Base-by-base conservation (phyloP, 2,888 invertebrate species). In the Diachrysia chrysitis region DNA sequence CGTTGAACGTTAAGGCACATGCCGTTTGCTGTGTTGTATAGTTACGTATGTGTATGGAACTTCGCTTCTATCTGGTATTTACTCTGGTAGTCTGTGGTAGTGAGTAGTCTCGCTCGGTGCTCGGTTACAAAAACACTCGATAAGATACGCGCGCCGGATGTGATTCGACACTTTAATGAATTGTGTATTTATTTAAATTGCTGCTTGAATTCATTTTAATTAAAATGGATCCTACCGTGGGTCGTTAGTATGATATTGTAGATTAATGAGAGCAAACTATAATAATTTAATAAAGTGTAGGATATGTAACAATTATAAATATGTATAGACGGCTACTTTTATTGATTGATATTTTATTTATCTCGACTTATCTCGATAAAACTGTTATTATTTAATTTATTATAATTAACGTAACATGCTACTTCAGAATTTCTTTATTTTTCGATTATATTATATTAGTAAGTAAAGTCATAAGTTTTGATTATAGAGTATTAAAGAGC, bases 71-170 rank as follows among this genome's bases (percentile, higher is more conserved):
- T 1, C n/a, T n/a, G 42, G 6, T 42, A n/a, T 6, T 6, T 42
- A 42, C 16, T 42, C 42, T 42, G n/a, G 0, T 42, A 42, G 5
- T 42, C 42, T 42, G n/a, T 42, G 42, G 42, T 6, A n/a, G 4
- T 16, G 37, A 42, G 42, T 42, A 42, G 42, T 42, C 35, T 17
- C 23, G 16, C 56, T 56, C 23, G 51, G 61, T 54, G 29, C 58
- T 25, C 62, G 29, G 65, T 76, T 81, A 79, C 76, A 80, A 80
- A 78, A 83, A 82, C 82, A 82, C 69, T 78, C 64, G 82, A 83
- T 83, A 84, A 80, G 78, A 79, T 78, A 80, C 60, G 63, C 63
- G 16, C 59, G 48, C 60, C 81, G 83, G 84, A 82, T 83, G 73
- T 76, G 72, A 77, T 82, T 73, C 75, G 71, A 79, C 65, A 73